Evolutionary conservation across 2,888 invertebrate species (phyloP).

Genomic region (Oasisia sp.): DNA sequence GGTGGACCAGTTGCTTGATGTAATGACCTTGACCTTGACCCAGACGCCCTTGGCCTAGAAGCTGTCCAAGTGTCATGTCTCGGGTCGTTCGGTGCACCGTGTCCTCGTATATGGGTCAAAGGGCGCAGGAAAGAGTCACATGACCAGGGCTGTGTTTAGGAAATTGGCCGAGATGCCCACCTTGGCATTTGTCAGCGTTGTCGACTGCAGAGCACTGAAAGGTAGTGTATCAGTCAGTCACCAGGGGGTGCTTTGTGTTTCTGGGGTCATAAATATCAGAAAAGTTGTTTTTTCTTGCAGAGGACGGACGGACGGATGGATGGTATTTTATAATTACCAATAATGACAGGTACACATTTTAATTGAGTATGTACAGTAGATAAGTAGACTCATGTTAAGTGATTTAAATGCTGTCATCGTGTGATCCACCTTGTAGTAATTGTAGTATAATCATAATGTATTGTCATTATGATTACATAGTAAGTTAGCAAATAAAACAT

Average conservation of each 20-base stretch:
- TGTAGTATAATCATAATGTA: too few species aligned
- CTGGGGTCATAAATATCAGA: background rate
- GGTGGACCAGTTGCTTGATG: background rate
- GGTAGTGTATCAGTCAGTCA: slow-evolving; percentile 68
- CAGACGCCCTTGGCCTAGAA: slow-evolving; percentile 33
- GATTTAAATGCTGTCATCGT: too few species aligned
- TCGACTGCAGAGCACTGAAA: slow-evolving; percentile 82
- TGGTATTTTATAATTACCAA: too few species aligned
- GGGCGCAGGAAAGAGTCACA: slow-evolving; percentile 84
- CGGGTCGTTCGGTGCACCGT: slow-evolving; percentile 32
- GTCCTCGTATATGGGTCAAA: slow-evolving; percentile 64
- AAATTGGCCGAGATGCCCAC: slow-evolving; percentile 72
- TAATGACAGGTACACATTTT: too few species aligned
- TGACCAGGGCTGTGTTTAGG: slow-evolving; percentile 76
- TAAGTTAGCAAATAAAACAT: too few species aligned
- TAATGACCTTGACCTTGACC: slow-evolving; percentile 17
- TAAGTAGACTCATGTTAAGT: too few species aligned
- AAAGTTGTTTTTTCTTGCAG: background rate
- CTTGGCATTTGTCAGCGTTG: slow-evolving; percentile 75
- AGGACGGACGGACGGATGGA: too few species aligned
- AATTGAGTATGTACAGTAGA: too few species aligned
- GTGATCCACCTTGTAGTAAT: too few species aligned
- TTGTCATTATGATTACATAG: too few species aligned
- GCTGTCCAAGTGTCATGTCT: slow-evolving; percentile 13
- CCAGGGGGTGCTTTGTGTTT: background rate